Conservation (phyloP, 2,797 vertebrate species). For the Labeo calbasu region DNA sequence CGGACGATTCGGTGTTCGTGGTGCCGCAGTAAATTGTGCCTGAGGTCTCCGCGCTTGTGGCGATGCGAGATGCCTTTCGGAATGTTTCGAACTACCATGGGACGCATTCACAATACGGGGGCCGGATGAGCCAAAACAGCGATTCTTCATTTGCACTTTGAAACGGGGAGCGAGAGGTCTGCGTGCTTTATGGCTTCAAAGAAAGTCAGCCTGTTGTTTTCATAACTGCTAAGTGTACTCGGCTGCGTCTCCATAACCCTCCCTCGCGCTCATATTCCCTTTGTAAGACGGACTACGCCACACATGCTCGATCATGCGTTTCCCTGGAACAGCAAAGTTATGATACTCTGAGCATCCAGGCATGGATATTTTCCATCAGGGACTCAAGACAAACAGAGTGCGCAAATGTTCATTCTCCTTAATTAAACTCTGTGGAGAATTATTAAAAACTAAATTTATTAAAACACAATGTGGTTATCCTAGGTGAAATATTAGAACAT, state of each 20-base stretch:
- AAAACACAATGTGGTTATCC: constrained; percentile 17
- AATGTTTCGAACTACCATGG: constrained; percentile 67
- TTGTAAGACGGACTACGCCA: constrained; percentile 16
- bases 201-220: constrained; percentile 62
- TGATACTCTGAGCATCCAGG: constrained; percentile 48
- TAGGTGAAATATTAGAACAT: background rate
- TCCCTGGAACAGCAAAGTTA: constrained; percentile 50
- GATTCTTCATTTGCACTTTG: constrained; percentile 61
- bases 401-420: constrained; percentile 37
- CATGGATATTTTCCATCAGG: constrained; percentile 25
- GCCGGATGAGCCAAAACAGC: constrained; percentile 50
- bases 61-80: constrained; percentile 57
- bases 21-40: constrained; percentile 60
- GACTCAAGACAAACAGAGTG: constrained; percentile 49
- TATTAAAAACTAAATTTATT: constrained; percentile 37
- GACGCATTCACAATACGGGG: constrained; percentile 60
- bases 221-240: constrained; percentile 59
- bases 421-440: constrained; percentile 27
- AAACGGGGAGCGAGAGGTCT: constrained; percentile 45
- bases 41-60: constrained; percentile 50
- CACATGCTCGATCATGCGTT: constrained; percentile 44
- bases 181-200: constrained; percentile 63
- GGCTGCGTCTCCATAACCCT: constrained; percentile 55
- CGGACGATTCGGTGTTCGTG: constrained; percentile 47
- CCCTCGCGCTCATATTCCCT: constrained; percentile 54